A percentile compares a stretch with the other conserved stretches of the same genome.
Evolutionary conservation across 2,113 vertebrate genomes (phyloP).

Genomic region (Phylloscopus trochiloides): DNA sequence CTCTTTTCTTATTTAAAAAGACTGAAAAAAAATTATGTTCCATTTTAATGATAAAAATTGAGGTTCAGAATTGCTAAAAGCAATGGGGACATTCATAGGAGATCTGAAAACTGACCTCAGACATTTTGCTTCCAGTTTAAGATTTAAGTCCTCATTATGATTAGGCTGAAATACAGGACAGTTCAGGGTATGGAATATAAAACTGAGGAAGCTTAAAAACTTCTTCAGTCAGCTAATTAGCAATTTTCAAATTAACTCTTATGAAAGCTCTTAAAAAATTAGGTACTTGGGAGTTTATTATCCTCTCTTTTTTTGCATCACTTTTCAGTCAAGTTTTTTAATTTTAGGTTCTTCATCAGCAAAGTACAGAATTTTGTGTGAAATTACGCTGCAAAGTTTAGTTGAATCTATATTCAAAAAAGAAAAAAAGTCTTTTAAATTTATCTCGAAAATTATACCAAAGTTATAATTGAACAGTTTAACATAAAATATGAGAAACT

Average conservation of each 20-base stretch:
- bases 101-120: not conserved
- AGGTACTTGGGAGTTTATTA: not conserved
- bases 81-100: not conserved
- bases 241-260: not conserved
- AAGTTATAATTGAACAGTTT: not conserved
- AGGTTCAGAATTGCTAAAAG: not conserved
- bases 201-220: not conserved
- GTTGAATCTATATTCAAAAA: not conserved
- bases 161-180: not conserved
- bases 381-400: not conserved
- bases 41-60: not conserved
- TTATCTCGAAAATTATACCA: not conserved
- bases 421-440: not conserved
- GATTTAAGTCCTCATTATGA: not conserved
- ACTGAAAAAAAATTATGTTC: not conserved
- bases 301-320: not conserved
- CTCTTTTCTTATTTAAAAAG: not conserved
- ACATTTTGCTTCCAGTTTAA: not conserved
- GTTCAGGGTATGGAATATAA: not conserved
- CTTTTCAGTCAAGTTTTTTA: not conserved
- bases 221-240: not conserved
- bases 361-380: not conserved
- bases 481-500: not conserved
- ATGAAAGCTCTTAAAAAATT: not conserved
- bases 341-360: not conserved